phyloP scores from a whole-genome alignment of 1,140 invertebrate genomes.

The Drosophila kepulauana region DNA sequence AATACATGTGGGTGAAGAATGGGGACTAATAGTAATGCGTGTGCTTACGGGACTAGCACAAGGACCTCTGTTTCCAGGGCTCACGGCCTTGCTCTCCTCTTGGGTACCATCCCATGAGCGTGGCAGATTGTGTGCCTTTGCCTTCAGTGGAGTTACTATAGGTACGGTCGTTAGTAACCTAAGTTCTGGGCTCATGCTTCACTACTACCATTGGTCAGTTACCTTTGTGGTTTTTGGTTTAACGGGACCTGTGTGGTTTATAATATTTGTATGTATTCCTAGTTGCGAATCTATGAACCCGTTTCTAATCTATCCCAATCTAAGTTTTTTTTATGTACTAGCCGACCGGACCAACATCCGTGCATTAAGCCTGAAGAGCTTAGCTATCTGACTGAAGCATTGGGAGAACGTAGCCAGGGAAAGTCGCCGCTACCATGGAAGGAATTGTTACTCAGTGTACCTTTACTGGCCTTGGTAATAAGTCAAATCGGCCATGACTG shows the following conservation, averaged over 20 bases:
- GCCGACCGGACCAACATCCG: slow-evolving; percentile 88
- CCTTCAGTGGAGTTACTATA: slow-evolving; percentile 89
- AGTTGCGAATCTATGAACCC: no score
- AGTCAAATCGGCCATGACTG: slow-evolving; percentile 92
- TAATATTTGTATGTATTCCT: slow-evolving; percentile 87
- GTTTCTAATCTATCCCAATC: no score
- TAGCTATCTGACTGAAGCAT: slow-evolving; percentile 86
- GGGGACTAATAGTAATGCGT: not conserved
- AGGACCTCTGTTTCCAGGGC: not conserved
- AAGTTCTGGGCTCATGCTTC: slow-evolving; percentile 88
- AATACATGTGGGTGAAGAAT: not conserved
- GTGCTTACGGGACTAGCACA: not conserved
- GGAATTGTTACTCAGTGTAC: slow-evolving; percentile 87
- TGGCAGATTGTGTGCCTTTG: slow-evolving; percentile 89
- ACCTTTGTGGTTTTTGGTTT: slow-evolving; percentile 93
- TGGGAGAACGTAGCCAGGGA: slow-evolving; percentile 21
- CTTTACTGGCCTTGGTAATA: slow-evolving; percentile 87
- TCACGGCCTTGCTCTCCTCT: not conserved
- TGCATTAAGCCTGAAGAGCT: slow-evolving; percentile 89
- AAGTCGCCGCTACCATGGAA: slow-evolving; percentile 86
- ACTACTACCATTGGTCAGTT: slow-evolving; percentile 88
- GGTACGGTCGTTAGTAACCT: slow-evolving; percentile 90
- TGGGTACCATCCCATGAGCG: slow-evolving; percentile 90
- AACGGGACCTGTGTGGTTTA: slow-evolving; percentile 87
- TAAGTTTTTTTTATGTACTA: slow-evolving; percentile 84